Evolutionary conservation across 2,888 invertebrate genomes (phyloP).

Genomic region (Agrilus cyanescens): DNA sequence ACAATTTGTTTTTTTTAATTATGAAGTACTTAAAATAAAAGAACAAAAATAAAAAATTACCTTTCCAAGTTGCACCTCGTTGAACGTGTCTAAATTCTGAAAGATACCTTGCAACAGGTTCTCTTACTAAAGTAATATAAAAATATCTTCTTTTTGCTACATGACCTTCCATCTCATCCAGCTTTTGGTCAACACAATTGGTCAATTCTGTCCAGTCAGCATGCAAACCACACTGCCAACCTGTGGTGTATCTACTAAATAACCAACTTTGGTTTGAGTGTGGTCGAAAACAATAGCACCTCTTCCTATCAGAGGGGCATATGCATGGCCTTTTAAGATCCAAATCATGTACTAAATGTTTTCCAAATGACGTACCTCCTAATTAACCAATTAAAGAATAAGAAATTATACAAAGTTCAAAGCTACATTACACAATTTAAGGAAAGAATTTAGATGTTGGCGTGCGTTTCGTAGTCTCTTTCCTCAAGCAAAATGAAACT

Average conservation of each 20-base stretch:
- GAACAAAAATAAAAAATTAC: too few species aligned
- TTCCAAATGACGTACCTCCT: slow-evolving; percentile 92
- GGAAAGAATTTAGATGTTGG: too few species aligned
- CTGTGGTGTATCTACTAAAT: slow-evolving; percentile 93
- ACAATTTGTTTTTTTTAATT: too few species aligned
- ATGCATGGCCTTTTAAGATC: slow-evolving; percentile 87
- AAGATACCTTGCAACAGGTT: slow-evolving; percentile 85
- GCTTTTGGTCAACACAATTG: slow-evolving; percentile 78
- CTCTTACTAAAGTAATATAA: slow-evolving; percentile 89
- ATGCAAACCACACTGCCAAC: slow-evolving; percentile 96
- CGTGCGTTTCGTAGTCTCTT: too few species aligned
- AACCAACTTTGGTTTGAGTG: slow-evolving; percentile 93
- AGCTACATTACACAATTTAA: too few species aligned
- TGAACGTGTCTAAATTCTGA: slow-evolving; percentile 96
- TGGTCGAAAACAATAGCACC: slow-evolving; percentile 85
- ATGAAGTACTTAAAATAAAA: slow-evolving; percentile 8
- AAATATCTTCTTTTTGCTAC: slow-evolving; percentile 58
- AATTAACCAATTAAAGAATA: slow-evolving; percentile 2
- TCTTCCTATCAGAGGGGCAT: slow-evolving; percentile 78
- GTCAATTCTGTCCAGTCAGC: slow-evolving; percentile 98
- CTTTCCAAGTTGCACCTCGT: slow-evolving; percentile 91
- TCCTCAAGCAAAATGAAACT: too few species aligned
- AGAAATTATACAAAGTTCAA: too few species aligned
- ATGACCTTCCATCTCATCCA: slow-evolving; percentile 79
- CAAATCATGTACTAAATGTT: slow-evolving; percentile 90